These are phyloP conservation scores for Archivesica marissinica DNA, from an alignment of 1,140 invertebrate genomes.

Conservation along the genomic window DNA sequence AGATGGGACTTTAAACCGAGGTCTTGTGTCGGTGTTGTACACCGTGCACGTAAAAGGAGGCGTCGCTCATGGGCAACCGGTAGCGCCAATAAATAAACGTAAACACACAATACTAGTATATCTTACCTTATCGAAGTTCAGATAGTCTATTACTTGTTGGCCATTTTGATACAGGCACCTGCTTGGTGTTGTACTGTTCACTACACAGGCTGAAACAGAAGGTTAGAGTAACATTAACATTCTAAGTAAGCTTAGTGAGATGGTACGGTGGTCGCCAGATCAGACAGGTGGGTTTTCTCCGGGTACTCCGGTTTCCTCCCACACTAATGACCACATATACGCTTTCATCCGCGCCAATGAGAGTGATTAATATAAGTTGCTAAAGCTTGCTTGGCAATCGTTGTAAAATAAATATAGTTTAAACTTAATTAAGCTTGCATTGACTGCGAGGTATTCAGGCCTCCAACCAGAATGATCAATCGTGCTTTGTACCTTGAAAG, in stretches of 20 bases:
- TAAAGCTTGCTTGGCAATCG: neutral
- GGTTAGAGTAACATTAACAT: neutral
- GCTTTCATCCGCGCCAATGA: neutral
- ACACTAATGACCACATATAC: neutral
- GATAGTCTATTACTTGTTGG: constrained; percentile 2
- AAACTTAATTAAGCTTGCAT: no score
- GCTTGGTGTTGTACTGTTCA: neutral
- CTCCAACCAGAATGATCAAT: no score
- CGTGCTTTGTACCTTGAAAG: no score
- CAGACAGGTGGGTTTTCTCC: neutral
- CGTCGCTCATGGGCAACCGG: no score
- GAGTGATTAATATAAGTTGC: neutral
- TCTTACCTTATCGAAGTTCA: neutral
- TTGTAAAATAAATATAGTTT: no score
- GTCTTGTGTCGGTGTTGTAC: no score
- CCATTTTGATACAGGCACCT: neutral
- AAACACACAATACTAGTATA: no score
- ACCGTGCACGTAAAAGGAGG: no score
- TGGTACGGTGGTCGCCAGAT: neutral
- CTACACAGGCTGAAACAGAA: neutral
- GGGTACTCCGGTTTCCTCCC: neutral
- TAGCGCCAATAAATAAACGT: no score
- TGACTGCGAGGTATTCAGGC: no score
- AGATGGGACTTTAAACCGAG: no score
- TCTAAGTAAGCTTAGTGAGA: neutral